Conservation (phyloP, 2,797 vertebrate species). For the Pantherophis vulpinus region DNA sequence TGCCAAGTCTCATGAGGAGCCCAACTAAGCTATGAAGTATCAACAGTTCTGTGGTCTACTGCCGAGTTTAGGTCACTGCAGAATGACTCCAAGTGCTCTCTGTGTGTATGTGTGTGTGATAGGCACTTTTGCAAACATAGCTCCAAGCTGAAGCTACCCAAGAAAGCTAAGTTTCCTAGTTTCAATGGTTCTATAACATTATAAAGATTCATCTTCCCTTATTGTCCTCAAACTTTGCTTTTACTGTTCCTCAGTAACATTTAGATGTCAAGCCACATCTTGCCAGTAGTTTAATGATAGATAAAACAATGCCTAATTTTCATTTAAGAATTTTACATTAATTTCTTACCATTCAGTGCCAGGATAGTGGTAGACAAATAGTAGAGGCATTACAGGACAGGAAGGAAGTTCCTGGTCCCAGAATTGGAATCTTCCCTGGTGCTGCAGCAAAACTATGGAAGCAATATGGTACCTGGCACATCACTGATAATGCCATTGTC, state of each 20-base stretch:
- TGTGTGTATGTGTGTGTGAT: background rate
- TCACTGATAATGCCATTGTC: background rate
- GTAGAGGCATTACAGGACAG: background rate
- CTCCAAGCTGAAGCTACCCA: background rate
- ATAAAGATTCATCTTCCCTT: background rate
- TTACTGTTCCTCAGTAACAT: background rate
- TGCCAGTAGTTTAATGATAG: background rate
- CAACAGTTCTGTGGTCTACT: background rate
- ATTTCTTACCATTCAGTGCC: background rate
- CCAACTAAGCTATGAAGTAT: background rate
- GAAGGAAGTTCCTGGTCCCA: background rate
- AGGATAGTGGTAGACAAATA: background rate
- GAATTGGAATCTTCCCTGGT: background rate
- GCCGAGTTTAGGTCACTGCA: background rate
- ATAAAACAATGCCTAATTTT: background rate
- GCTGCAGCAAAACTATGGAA: background rate
- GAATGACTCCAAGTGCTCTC: background rate
- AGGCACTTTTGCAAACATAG: background rate
- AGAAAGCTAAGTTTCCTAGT: background rate
- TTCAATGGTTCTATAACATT: background rate
- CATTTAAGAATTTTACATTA: background rate
- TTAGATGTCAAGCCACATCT: background rate
- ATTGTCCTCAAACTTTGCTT: background rate
- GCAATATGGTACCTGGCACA: background rate
- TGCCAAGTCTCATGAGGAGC: background rate